These are phyloP conservation scores for Hystrix brachyura DNA, from an alignment of 2,113 vertebrate species.

Conservation along the genomic window DNA sequence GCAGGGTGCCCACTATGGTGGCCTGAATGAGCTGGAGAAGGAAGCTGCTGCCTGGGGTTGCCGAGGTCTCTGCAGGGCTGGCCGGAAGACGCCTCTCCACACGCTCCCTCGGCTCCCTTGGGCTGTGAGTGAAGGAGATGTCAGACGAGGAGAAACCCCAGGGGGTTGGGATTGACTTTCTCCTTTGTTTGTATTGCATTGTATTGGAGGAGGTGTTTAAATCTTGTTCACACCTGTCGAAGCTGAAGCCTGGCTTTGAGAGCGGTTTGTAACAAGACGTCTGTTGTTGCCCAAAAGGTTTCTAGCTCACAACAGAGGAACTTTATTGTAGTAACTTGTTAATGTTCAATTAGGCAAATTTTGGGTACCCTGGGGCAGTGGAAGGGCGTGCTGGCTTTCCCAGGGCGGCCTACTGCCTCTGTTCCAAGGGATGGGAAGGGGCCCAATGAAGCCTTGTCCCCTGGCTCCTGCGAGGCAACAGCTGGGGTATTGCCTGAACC, in stretches of 20 bases:
- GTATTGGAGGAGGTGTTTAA: constrained; percentile 77
- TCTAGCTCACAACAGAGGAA: constrained; percentile 68
- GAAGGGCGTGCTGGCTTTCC: constrained; percentile 24
- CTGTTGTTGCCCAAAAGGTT: constrained; percentile 78
- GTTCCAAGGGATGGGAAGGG: rapidly evolving
- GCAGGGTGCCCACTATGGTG: not conserved
- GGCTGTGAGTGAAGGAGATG: constrained; percentile 69
- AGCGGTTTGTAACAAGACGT: constrained; percentile 83
- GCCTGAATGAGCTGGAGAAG: rapidly evolving
- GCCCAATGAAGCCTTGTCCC: not conserved
- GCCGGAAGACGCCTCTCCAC: not conserved
- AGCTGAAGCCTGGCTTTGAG: constrained; percentile 70
- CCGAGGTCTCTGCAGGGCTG: rapidly evolving
- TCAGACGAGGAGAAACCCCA: constrained; percentile 80
- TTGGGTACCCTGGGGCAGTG: constrained; percentile 12
- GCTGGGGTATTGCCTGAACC: not conserved
- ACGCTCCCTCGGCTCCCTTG: not conserved
- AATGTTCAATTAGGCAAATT: constrained; percentile 71
- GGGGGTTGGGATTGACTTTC: constrained; percentile 77
- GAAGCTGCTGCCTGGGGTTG: not conserved
- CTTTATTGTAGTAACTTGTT: constrained; percentile 81
- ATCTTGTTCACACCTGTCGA: constrained; percentile 79
- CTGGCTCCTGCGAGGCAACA: not conserved
- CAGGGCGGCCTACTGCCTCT: not conserved
- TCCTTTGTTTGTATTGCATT: constrained; percentile 76